These are phyloP conservation scores for Cotesia congregata DNA, from an alignment of 2,888 invertebrate species.

Conservation along the genomic window DNA sequence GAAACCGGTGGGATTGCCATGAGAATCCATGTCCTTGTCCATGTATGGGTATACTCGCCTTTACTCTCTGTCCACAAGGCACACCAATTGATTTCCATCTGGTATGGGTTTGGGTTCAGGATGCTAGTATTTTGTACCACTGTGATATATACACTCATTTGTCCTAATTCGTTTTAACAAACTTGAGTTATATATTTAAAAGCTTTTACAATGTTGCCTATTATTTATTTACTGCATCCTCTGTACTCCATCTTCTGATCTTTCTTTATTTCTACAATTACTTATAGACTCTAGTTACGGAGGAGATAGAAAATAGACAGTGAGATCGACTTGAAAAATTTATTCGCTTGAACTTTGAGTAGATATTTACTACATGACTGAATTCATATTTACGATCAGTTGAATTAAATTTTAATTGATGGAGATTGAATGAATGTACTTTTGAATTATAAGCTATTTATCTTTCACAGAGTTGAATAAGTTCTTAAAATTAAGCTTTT, in stretches of 20 bases:
- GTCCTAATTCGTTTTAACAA: conserved; percentile 44
- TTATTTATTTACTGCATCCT: background rate
- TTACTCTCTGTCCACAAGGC: conserved; percentile 27
- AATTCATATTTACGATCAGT: no score
- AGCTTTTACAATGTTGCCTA: background rate
- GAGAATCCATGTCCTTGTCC: conserved; percentile 28
- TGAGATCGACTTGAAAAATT: no score
- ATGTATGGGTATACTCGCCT: conserved; percentile 18
- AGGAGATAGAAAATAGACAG: no score
- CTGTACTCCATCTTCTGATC: background rate
- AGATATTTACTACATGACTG: no score
- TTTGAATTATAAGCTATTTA: no score
- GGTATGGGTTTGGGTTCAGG: conserved; percentile 27
- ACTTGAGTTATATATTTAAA: background rate
- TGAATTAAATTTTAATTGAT: no score
- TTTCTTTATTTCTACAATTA: background rate
- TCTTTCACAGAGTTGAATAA: no score
- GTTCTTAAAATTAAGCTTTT: no score
- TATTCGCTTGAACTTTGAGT: no score
- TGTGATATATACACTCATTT: conserved; percentile 41
- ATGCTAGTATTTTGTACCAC: background rate
- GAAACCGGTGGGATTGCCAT: conserved; percentile 34
- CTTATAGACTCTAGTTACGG: background rate
- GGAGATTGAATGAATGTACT: no score
- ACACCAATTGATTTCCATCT: conserved; percentile 48